Base-by-base conservation (phyloP, 2,797 vertebrate genomes). In the Thaleichthys pacificus region DNA sequence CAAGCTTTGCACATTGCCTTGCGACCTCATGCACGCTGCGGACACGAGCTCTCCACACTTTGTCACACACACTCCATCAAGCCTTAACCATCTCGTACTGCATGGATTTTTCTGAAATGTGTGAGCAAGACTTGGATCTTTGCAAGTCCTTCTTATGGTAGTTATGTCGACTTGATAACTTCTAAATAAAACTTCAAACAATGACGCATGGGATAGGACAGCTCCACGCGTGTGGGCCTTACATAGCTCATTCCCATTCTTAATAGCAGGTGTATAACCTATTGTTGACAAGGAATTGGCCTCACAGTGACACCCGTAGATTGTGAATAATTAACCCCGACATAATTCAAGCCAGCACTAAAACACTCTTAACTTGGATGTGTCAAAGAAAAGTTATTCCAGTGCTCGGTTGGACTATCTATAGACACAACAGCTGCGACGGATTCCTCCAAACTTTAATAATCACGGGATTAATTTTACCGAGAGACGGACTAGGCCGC, bases 341-440 rank as follows among this genome's bases (percentile, higher is more conserved):
- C 76, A 78, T 15, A 0, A 68, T 66, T 84, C 89, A 89, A 85
- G 75, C 75, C 74, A 78, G 72, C 81, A 84, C 88, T 80, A 85
- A 88, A 42, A 82, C 78, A 65, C 65, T 42, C 84, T 72, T 71
- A 82, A 84, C 80, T 81, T 86, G 74, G 85, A 89, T 90, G 87
- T 89, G 83, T 89, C 86, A 90, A 89, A 89, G 87, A 84, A 85
- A 91, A 89, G 86, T 88, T 89, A 90, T 90, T 89, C 84, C 80
- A 88, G 82, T 71, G 83, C 87, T 84, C 77, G 74, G 76, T 82
- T 80, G 81, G 84, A 74, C 82, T 85, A 84, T 84, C 86, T 85
- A 85, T 85, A 84, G 84, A 83, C 78, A 87, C 87, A 90, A 86
- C 93, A 92, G 91, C 90, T 89, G 92, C 87, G 87, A 89, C 74